Evolutionary conservation across 2,888 invertebrate species (phyloP), one percentile per base, ranked within the genome.

Genomic region (Lucinisca nassula): DNA sequence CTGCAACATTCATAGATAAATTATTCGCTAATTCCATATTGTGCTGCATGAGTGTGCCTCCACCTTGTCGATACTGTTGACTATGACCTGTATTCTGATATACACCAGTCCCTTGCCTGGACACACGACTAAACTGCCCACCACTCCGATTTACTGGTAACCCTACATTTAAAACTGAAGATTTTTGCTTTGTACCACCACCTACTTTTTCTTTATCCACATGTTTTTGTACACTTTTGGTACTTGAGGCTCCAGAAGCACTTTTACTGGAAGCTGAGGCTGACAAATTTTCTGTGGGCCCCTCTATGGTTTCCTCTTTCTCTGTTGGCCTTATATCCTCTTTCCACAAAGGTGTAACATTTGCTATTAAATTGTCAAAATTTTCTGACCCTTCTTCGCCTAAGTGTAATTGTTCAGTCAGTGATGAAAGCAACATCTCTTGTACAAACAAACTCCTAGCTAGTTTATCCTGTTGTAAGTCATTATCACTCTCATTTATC

Each of bases 371-470:
- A 77, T 80, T 88, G 77, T 89, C 88, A 75, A 86, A 79, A 35
- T 77, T 82, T 73, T 90, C 91, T 45, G 93, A 90, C 51, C 76
- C 85, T 35, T 90, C 87, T 17, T 90, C 92, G 74, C 85, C 87
- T 51, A 92, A 77, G 51, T 93, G 90, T 80, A 96, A 93, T 72
- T 94, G 94, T 85, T 96, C 97, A 81, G 97, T 96, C 94, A 97
- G 96, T 85, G 97, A 97, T 55, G 97, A 97, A 92, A 98, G 96
- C 92, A 98, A 96, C 92, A 98, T 96, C 96, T 98, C 97, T 96
- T 98, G 97, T 89, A 98, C 97, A 96, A 98, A 98, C 94, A 97
- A 97, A 95, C 97, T 97, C 87, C 97, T 97, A 96, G 98, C 97
- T 88, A 97, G 97, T 76, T 90, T 87, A 61, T 94, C 97, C 72